phyloP scores from a whole-genome alignment of 2,888 invertebrate species.

The Busseola fusca region DNA sequence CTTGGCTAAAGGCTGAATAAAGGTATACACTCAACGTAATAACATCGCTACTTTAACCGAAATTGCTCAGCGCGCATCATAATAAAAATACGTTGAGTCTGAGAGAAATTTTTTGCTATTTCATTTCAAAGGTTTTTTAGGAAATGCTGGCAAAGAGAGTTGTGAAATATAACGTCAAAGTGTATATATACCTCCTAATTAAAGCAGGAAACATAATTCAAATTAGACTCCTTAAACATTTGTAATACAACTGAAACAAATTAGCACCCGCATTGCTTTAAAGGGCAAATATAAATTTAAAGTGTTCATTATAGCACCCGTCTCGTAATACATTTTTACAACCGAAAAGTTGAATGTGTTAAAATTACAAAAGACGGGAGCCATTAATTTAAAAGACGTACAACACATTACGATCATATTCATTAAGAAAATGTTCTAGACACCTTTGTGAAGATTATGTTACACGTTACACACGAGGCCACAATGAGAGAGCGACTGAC shows the following conservation, averaged over 20 bases:
- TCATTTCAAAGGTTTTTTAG: neutral
- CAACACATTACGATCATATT: slow-evolving; percentile 77
- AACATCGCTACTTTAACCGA: slow-evolving; percentile 48
- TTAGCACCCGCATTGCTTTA: slow-evolving; percentile 64
- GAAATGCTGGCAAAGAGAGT: neutral
- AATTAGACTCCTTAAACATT: slow-evolving; percentile 37
- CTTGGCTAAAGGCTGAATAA: slow-evolving; percentile 50
- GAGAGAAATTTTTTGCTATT: slow-evolving; percentile 16
- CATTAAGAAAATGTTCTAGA: slow-evolving; percentile 82
- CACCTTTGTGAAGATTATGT: slow-evolving; percentile 81
- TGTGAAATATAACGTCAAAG: slow-evolving; percentile 11
- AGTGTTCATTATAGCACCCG: slow-evolving; percentile 65
- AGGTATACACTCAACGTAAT: slow-evolving; percentile 53
- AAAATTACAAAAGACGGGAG: slow-evolving; percentile 72
- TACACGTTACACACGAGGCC: slow-evolving; percentile 74
- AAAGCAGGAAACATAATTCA: slow-evolving; percentile 24
- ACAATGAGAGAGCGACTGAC: slow-evolving; percentile 73
- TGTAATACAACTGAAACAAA: slow-evolving; percentile 59
- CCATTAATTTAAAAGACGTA: slow-evolving; percentile 74
- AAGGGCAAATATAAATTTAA: slow-evolving; percentile 62
- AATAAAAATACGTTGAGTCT: slow-evolving; percentile 26
- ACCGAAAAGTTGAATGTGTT: slow-evolving; percentile 65
- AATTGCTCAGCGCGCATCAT: slow-evolving; percentile 35
- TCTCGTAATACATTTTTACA: slow-evolving; percentile 64
- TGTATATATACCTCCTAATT: slow-evolving; percentile 17